phyloP scores from a whole-genome alignment of 1,140 invertebrate genomes.

The Euura saliciscinereae region DNA sequence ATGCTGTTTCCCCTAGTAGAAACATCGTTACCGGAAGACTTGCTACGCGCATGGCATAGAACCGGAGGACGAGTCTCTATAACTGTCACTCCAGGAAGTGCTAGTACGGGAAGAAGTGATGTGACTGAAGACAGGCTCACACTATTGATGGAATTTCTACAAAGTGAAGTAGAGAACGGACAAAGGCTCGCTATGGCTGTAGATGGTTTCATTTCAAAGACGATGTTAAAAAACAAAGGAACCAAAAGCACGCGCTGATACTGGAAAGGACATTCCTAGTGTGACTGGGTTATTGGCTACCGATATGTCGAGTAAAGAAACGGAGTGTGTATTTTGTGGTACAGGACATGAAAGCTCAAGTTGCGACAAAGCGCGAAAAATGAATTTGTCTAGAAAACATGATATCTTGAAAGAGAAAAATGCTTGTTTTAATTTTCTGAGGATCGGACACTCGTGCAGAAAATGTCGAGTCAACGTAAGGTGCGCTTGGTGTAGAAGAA shows the following conservation, averaged over 20 bases:
- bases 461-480: background rate
- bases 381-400: background rate
- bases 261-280: constrained; percentile 16
- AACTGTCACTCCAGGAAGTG: background rate
- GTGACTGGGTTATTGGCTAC: constrained; percentile 18
- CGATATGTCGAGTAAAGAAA: background rate
- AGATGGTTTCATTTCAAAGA: constrained; percentile 20
- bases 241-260: background rate
- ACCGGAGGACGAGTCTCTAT: no score
- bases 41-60: constrained; percentile 41
- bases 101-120: constrained; percentile 6
- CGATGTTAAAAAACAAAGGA: constrained; percentile 9
- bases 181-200: constrained; percentile 35
- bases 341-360: background rate
- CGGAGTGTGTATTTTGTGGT: constrained; percentile 11
- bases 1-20: constrained; percentile 50
- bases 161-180: constrained; percentile 36
- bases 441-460: background rate
- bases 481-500: constrained; percentile 16
- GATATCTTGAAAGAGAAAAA: background rate
- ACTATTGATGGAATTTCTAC: constrained; percentile 31
- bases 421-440: background rate
- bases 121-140: constrained; percentile 23
- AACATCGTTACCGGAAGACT: constrained; percentile 40
- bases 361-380: constrained; percentile 1